Evolutionary conservation across 2,113 vertebrate genomes (phyloP).

Genomic region (Kryptolebias marmoratus): DNA sequence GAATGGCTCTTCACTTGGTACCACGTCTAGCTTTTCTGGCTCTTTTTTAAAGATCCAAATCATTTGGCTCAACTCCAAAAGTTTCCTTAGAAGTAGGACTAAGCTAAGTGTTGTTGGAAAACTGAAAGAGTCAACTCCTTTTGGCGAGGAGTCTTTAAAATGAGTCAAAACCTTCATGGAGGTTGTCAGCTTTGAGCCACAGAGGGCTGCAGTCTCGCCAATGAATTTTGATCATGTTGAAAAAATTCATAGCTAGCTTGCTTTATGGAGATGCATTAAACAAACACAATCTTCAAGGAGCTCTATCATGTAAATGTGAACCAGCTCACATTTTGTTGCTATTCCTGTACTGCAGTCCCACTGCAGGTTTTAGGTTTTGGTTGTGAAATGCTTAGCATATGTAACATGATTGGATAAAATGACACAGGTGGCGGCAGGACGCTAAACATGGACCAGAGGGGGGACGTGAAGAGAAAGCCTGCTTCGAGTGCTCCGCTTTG

Average conservation of each 20-base stretch:
- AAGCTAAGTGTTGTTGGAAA: no score
- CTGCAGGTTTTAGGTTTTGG: constrained; percentile 13
- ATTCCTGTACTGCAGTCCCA: constrained; percentile 57
- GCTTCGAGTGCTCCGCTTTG: constrained; percentile 29
- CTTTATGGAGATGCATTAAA: constrained; percentile 18
- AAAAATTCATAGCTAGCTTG: not conserved
- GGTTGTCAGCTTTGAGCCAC: no score
- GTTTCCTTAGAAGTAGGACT: no score
- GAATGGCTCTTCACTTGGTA: no score
- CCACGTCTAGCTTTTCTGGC: no score
- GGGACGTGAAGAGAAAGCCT: constrained; percentile 1
- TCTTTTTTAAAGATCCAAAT: no score
- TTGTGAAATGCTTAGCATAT: constrained; percentile 68
- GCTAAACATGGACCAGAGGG: constrained; percentile 47
- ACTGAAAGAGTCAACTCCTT: no score
- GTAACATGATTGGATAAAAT: constrained; percentile 61
- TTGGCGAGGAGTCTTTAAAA: no score
- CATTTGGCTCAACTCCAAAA: no score
- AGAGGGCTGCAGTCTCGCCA: no score
- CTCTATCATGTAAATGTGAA: constrained; percentile 16
- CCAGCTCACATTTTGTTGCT: constrained; percentile 38
- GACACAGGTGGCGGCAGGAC: constrained; percentile 53
- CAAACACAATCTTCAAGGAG: constrained; percentile 20
- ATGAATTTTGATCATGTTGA: no score
- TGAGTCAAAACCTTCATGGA: no score